These are phyloP conservation scores for Octodonta nipae DNA, from an alignment of 2,888 invertebrate species.

Conservation along the genomic window DNA sequence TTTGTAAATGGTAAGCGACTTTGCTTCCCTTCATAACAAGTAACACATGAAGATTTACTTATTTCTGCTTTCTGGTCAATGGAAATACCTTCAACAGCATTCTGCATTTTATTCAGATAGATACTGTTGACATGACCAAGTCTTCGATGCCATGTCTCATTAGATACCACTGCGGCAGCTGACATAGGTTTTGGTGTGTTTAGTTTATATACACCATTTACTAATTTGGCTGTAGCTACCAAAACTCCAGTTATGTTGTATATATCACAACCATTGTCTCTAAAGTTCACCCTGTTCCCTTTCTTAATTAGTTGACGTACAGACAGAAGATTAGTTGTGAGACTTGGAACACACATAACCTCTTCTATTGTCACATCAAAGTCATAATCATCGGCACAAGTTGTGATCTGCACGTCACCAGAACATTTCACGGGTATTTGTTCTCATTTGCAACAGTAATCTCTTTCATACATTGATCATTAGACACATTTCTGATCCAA, in stretches of 20 bases:
- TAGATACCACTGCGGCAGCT: too few relatives aligned
- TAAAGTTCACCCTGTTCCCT: slow-evolving; percentile 14
- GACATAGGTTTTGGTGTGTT: slow-evolving; percentile 4
- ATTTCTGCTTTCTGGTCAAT: background rate
- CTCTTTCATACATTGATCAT: too few relatives aligned
- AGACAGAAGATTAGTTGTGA: slow-evolving; percentile 4
- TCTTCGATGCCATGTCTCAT: too few relatives aligned
- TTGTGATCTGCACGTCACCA: slow-evolving; percentile 13
- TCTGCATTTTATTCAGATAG: background rate
- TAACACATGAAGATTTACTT: background rate
- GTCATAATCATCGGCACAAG: slow-evolving; percentile 4
- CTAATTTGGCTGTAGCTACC: slow-evolving; percentile 13
- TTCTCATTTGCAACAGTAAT: slow-evolving; percentile 12
- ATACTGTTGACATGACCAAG: slow-evolving; percentile 8
- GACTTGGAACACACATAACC: slow-evolving; percentile 3
- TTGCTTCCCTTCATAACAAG: background rate
- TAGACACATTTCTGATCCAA: slow-evolving; percentile 7
- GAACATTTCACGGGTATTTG: slow-evolving; percentile 12
- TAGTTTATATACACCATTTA: slow-evolving; percentile 15
- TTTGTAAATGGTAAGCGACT: background rate
- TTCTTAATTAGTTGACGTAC: slow-evolving; percentile 14
- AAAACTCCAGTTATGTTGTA: slow-evolving; percentile 10
- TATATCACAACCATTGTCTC: slow-evolving; percentile 12
- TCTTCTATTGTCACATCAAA: slow-evolving; percentile 5
- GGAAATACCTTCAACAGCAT: slow-evolving; percentile 2